Conservation (phyloP, 2,113 vertebrate genomes). For the Atlantisia rogersi region DNA sequence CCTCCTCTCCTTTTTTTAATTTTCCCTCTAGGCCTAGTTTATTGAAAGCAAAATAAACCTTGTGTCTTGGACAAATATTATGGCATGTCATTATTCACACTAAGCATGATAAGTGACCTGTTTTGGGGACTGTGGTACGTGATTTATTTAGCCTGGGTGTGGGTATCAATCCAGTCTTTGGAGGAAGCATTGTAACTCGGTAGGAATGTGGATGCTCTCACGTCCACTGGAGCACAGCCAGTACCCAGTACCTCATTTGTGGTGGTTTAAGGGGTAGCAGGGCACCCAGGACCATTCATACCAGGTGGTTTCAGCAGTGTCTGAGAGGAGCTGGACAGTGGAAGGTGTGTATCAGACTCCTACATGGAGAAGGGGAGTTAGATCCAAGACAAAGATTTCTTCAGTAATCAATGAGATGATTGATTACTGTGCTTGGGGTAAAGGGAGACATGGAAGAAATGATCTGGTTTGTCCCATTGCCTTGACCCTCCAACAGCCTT, state of each 20-base stretch:
- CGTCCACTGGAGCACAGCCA: neutral
- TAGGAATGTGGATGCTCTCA: neutral
- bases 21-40: neutral
- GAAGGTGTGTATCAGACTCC: neutral
- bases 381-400: neutral
- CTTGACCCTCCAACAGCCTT: neutral
- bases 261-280: neutral
- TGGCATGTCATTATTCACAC: conserved; percentile 1
- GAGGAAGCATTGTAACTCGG: neutral
- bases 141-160: conserved; percentile 49
- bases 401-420: neutral
- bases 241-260: neutral
- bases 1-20: neutral
- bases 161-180: neutral
- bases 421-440: neutral
- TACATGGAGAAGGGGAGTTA: neutral
- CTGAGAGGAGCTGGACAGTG: neutral
- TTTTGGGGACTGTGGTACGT: neutral
- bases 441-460: neutral
- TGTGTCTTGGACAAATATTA: neutral
- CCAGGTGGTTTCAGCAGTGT: neutral
- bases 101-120: neutral
- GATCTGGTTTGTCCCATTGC: neutral
- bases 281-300: neutral
- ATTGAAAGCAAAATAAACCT: conserved; percentile 10